These are phyloP conservation scores for Aporophyla lueneburgensis DNA, from an alignment of 2,888 invertebrate species.

Conservation along the genomic window DNA sequence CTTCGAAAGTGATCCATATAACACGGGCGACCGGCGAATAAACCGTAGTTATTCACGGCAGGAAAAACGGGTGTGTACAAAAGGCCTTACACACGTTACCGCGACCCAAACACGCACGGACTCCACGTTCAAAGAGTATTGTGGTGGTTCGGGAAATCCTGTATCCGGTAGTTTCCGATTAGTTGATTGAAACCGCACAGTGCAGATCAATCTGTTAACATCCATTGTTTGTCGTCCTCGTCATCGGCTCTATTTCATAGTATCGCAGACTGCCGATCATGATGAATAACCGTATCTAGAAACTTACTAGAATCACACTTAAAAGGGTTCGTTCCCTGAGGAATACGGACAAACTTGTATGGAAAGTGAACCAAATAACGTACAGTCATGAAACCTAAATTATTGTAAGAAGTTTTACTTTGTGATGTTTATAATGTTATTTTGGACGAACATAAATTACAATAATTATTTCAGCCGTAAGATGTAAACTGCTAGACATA, in stretches of 20 bases:
- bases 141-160: conserved; percentile 2
- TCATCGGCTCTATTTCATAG: conserved; percentile 18
- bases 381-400: not conserved
- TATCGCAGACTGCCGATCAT: not conserved
- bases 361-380: not conserved
- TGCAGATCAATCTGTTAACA: conserved; percentile 17
- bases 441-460: too few relatives aligned
- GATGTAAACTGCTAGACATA: too few relatives aligned
- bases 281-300: not conserved
- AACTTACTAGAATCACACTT: not conserved
- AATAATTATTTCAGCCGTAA: too few relatives aligned
- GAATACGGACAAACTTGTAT: not conserved
- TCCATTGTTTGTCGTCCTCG: conserved; percentile 5
- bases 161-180: conserved; percentile 18
- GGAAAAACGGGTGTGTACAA: too few relatives aligned
- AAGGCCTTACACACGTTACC: not conserved
- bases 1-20: too few relatives aligned
- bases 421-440: not conserved
- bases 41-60: too few relatives aligned
- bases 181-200: conserved; percentile 48
- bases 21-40: too few relatives aligned
- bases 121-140: conserved; percentile 25
- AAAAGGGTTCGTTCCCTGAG: not conserved
- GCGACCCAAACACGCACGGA: conserved; percentile 7
- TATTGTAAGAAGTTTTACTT: not conserved